Percentiles rank a stretch among this genome's conserved stretches.
phyloP scores from a whole-genome alignment of 2,113 vertebrate genomes.

The Tympanuchus pallidicinctus region DNA sequence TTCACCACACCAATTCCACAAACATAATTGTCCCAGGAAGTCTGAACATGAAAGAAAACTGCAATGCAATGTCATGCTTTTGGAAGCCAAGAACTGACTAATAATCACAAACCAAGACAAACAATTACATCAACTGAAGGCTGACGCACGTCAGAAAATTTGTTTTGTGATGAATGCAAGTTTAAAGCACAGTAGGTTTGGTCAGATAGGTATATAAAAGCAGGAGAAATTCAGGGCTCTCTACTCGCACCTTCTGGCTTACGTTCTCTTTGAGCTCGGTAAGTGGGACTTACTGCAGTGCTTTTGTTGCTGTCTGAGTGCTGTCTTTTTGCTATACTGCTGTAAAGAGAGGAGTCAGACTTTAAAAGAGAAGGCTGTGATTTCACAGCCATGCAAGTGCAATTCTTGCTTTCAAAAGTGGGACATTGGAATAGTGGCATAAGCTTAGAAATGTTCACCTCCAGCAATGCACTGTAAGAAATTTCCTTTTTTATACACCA shows the following conservation, averaged over 20 bases:
- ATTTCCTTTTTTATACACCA: accelerated
- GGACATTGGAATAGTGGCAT: accelerated
- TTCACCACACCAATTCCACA: slow-evolving; percentile 19
- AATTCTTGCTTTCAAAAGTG: not conserved
- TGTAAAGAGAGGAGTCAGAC: accelerated
- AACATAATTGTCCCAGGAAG: slow-evolving; percentile 33
- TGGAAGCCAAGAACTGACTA: slow-evolving; percentile 53
- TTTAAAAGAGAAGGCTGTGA: not conserved
- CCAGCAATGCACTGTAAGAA: accelerated
- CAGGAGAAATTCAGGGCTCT: not conserved
- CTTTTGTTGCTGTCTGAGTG: not conserved
- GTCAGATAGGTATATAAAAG: slow-evolving; percentile 38
- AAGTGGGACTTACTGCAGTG: not conserved
- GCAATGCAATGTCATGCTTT: not conserved
- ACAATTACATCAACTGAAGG: not conserved
- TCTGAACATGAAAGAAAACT: slow-evolving; percentile 50
- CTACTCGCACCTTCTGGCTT: not conserved
- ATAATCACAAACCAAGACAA: not conserved
- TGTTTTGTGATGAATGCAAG: not conserved
- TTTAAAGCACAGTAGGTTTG: not conserved
- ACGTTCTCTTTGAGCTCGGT: not conserved
- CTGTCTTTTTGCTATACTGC: accelerated
- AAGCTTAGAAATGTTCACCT: accelerated
- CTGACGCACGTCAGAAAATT: not conserved
- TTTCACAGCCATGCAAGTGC: accelerated